Evolutionary conservation across 2,113 vertebrate species (phyloP).

Genomic region (Physeter macrocephalus): DNA sequence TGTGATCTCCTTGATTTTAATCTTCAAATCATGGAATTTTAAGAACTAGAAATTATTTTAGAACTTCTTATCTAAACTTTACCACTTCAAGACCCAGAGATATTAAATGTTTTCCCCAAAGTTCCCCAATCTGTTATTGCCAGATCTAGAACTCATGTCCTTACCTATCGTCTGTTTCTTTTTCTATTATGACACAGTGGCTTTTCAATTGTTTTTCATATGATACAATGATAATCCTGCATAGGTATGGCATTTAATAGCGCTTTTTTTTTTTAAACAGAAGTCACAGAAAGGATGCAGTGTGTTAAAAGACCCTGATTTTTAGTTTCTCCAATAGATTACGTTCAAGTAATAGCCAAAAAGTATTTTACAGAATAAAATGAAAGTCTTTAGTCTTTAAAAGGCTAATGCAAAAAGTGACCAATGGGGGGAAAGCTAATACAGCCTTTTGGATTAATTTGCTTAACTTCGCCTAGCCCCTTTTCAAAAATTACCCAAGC

Average conservation of each 20-base stretch:
- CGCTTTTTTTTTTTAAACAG: not conserved
- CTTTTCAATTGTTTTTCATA: not conserved
- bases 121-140: not conserved
- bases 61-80: not conserved
- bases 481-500: constrained; percentile 63
- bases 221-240: not conserved
- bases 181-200: not conserved
- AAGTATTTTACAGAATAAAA: not conserved
- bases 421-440: constrained; percentile 74
- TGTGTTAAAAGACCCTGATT: not conserved
- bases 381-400: not conserved
- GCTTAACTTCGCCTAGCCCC: constrained; percentile 43
- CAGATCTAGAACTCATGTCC: not conserved
- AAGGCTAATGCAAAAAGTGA: constrained; percentile 46
- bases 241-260: not conserved
- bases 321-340: not conserved
- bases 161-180: not conserved
- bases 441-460: constrained; percentile 29
- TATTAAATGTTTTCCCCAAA: not conserved
- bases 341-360: not conserved
- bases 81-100: not conserved
- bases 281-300: not conserved
- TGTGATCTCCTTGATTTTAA: not conserved
- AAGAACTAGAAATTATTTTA: not conserved
- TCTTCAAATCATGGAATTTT: not conserved